A percentile compares a stretch with the other conserved stretches of the same genome.
Evolutionary conservation across 1,140 invertebrate species (phyloP).

Genomic region (Asbolus verrucosus): DNA sequence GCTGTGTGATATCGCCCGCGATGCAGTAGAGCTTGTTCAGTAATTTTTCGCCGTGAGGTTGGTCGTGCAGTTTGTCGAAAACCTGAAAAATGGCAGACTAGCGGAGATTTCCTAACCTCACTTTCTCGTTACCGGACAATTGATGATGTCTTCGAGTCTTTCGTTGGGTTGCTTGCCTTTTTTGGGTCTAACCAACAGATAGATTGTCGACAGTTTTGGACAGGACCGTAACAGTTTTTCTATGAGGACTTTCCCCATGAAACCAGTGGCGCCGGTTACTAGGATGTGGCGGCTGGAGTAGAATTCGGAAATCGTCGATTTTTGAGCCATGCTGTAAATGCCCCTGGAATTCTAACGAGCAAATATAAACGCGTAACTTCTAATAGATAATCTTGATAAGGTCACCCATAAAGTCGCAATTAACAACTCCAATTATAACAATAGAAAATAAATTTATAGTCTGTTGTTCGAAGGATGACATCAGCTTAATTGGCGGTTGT

Average conservation of each 20-base stretch:
- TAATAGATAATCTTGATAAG: no score
- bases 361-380: no score
- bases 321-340: no score
- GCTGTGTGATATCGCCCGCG: conserved; percentile 64
- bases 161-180: conserved; percentile 68
- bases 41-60: conserved; percentile 64
- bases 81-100: no score
- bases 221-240: conserved; percentile 81
- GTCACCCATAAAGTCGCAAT: no score
- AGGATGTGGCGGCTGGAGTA: conserved; percentile 68
- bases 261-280: conserved; percentile 80
- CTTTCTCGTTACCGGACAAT: conserved; percentile 62
- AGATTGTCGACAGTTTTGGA: conserved; percentile 74
- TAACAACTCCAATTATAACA: no score
- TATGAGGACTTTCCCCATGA: conserved; percentile 92
- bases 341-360: no score
- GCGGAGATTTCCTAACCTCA: no score
- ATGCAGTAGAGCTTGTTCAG: conserved; percentile 64
- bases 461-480: no score
- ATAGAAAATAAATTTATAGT: no score
- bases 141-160: conserved; percentile 64
- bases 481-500: no score
- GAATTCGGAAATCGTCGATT: conserved; percentile 53
- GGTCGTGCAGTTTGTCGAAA: conserved; percentile 78
- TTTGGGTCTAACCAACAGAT: conserved; percentile 78